Conservation (phyloP, 2,113 vertebrate species). For the Nyctibius bracteatus region DNA sequence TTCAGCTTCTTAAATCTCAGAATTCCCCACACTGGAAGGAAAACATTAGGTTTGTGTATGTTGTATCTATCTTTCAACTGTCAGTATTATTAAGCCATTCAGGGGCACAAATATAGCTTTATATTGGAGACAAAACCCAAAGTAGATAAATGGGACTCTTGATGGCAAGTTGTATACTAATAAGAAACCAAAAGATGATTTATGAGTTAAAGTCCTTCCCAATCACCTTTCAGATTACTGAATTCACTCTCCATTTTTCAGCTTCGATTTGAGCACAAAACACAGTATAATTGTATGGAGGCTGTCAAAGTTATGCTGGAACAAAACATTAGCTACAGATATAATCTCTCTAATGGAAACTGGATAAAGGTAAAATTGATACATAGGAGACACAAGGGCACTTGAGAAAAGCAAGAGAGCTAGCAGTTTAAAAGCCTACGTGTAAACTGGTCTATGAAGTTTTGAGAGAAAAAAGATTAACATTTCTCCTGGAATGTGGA, state of each 20-base stretch:
- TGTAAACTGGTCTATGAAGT: not conserved
- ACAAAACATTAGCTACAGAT: conserved; percentile 1
- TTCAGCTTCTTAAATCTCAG: conserved; percentile 12
- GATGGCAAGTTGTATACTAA: not conserved
- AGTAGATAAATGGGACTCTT: not conserved
- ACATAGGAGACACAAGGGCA: not conserved
- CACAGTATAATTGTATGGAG: not conserved
- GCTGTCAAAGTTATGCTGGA: not conserved
- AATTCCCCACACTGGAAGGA: not conserved
- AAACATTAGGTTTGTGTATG: not conserved
- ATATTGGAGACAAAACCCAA: not conserved
- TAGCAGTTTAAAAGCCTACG: not conserved
- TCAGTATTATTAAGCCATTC: not conserved
- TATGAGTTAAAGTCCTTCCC: not conserved
- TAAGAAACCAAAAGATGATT: not conserved
- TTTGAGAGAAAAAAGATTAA: not conserved
- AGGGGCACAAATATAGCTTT: not conserved
- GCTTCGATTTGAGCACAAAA: conserved; percentile 18
- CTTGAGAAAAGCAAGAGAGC: not conserved
- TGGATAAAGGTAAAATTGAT: not conserved
- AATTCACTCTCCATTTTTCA: conserved; percentile 16
- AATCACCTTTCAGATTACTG: not conserved
- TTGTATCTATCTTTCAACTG: not conserved
- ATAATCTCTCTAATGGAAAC: conserved; percentile 6
- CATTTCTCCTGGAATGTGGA: not conserved